Conservation (phyloP, 2,797 vertebrate genomes). For the Selene dorsalis region DNA sequence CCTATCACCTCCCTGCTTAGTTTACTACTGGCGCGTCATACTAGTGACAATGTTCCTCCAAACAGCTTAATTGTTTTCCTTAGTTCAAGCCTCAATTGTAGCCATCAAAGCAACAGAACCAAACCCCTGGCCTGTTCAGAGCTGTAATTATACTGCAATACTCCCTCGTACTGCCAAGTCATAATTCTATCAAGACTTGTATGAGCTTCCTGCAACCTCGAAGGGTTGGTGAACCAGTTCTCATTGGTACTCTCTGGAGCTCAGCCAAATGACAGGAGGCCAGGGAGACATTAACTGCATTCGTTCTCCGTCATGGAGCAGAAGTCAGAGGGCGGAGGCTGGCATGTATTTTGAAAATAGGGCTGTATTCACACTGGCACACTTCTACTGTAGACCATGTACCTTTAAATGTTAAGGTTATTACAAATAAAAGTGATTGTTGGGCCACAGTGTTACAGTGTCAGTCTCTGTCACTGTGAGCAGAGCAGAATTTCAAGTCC, state of each 20-base stretch:
- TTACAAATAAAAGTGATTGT: not conserved
- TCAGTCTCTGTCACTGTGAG: not conserved
- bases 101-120: slow-evolving; percentile 50
- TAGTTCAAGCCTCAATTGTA: slow-evolving; percentile 54
- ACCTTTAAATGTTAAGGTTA: slow-evolving; percentile 4
- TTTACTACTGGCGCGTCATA: slow-evolving; percentile 27
- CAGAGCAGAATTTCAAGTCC: not conserved
- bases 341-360: slow-evolving; percentile 35
- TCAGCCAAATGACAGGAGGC: slow-evolving; percentile 57
- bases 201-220: slow-evolving; percentile 59
- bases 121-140: slow-evolving; percentile 23
- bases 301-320: slow-evolving; percentile 36
- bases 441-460: not conserved
- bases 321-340: slow-evolving; percentile 46
- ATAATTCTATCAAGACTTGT: slow-evolving; percentile 61
- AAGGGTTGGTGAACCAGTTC: slow-evolving; percentile 41
- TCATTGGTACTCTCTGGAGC: slow-evolving; percentile 51
- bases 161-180: slow-evolving; percentile 43
- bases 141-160: slow-evolving; percentile 66
- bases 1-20: slow-evolving; percentile 2
- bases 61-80: slow-evolving; percentile 54
- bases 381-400: slow-evolving; percentile 1
- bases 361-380: not conserved
- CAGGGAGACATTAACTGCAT: slow-evolving; percentile 43
- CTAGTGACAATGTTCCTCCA: slow-evolving; percentile 40